Evolutionary conservation across 2,113 vertebrate species (phyloP), one percentile per base, ranked within the genome.

Genomic region (Aspiorhynchus laticeps): DNA sequence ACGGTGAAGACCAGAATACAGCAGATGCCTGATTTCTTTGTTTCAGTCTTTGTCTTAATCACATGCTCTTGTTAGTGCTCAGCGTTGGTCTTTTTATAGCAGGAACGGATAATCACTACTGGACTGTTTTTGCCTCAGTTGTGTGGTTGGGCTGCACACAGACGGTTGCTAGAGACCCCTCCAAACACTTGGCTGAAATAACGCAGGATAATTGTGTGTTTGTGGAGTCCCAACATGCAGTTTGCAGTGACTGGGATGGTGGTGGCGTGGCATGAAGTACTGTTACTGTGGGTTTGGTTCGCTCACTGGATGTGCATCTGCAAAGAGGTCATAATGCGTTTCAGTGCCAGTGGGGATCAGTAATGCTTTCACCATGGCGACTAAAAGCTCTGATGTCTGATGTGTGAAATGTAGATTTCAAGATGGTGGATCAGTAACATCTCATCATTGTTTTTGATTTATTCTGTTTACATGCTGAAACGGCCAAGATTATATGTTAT

Each of bases 111-210:
- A 90, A 89, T 85, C 88, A 21, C 76, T 84, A 31, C 84, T 85
- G 81, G 51, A 86, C 86, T 85, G 26, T 81, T 56, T 61, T 80
- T 75, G 38, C 78, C 36, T 36, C 56, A 75, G 53, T 48, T 59
- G 69, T 86, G 87, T 87, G 80, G 63, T 87, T 85, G 19, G 63
- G 14, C 74, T 63, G 43, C 73, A 48, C 65, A 83, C 82, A 79
- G 73, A 26, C 51, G 51, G 87, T 90, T 88, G 87, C 88, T 90
- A 88, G 89, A 90, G 74, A 89, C 86, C 46, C 67, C 71, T 79
- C 76, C 56, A 67, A 78, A 53, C 87, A 53, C 69, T 65, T 84
- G 38, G 83, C 76, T 87, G 36, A 65, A 90, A 85, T 85, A 87
- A 56, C 26, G 86, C 81, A 78, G 75, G 56, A 43, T 83, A 85